phyloP scores from a whole-genome alignment of 2,113 vertebrate genomes.

The Esox niger region DNA sequence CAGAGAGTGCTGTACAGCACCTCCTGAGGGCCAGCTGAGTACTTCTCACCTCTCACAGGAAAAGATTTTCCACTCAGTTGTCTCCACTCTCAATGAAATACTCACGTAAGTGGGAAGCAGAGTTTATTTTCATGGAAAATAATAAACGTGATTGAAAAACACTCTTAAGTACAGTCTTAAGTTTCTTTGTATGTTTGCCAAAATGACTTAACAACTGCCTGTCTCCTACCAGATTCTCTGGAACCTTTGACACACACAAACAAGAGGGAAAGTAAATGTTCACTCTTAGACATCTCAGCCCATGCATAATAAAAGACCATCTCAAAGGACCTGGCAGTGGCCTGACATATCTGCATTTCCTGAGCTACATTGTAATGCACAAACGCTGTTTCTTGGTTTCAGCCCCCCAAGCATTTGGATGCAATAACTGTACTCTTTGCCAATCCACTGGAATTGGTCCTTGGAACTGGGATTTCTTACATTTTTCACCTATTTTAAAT shows the following conservation, averaged over 20 bases:
- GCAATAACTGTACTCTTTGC: conserved; percentile 38
- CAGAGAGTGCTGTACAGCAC: background rate
- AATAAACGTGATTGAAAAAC: conserved; percentile 20
- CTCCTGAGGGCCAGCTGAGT: background rate
- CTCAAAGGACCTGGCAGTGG: background rate
- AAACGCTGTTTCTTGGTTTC: conserved; percentile 16
- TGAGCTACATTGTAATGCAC: background rate
- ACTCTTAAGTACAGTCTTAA: conserved; percentile 2
- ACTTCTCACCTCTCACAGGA: background rate
- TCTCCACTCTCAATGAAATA: background rate
- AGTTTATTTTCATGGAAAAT: conserved; percentile 5
- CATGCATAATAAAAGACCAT: background rate
- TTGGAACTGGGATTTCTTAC: conserved; percentile 30
- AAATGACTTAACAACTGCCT: background rate
- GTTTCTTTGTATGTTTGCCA: background rate
- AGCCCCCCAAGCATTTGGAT: conserved; percentile 35
- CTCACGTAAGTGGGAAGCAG: background rate
- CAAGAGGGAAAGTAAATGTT: background rate
- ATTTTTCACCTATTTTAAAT: conserved; percentile 46
- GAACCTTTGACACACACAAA: background rate
- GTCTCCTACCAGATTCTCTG: background rate
- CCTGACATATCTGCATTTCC: background rate
- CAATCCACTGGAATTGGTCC: conserved; percentile 46
- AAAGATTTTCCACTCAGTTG: background rate
- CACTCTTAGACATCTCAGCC: background rate